These are phyloP conservation scores for Orthosia gracilis DNA, from an alignment of 2,888 invertebrate species.

Conservation along the genomic window DNA sequence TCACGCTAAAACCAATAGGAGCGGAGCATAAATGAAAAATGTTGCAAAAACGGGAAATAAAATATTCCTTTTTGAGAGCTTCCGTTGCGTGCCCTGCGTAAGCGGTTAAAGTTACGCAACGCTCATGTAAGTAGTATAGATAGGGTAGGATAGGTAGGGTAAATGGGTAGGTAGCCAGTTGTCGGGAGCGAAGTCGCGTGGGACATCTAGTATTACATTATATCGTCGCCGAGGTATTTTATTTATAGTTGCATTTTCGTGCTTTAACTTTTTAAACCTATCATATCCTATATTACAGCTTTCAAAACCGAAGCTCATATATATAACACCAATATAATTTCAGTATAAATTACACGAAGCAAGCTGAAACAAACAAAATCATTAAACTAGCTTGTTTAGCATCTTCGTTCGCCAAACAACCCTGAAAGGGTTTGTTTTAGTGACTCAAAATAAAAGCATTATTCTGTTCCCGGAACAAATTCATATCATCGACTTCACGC, in stretches of 20 bases:
- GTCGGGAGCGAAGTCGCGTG: too few species aligned
- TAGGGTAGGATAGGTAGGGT: too few species aligned
- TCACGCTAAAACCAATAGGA: too few species aligned
- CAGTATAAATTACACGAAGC: slow-evolving; percentile 8
- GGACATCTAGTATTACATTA: too few species aligned
- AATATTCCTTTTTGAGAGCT: too few species aligned
- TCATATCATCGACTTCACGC: slow-evolving; percentile 29
- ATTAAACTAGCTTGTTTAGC: slow-evolving; percentile 37
- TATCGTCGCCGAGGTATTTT: too few species aligned
- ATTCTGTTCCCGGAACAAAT: slow-evolving; percentile 30
- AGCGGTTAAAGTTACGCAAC: too few species aligned
- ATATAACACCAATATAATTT: neutral
- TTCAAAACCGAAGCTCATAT: neutral
- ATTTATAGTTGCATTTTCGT: neutral
- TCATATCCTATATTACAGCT: neutral
- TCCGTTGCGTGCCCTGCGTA: too few species aligned
- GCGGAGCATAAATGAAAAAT: too few species aligned
- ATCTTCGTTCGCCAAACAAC: slow-evolving; percentile 42
- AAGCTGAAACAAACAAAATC: slow-evolving; percentile 42
- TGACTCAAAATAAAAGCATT: slow-evolving; percentile 51
- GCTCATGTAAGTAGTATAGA: too few species aligned
- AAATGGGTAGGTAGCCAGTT: too few species aligned
- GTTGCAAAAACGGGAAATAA: too few species aligned
- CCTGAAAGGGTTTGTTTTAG: slow-evolving; percentile 37
- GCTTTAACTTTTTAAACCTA: neutral